A percentile compares a stretch with the other conserved stretches of the same genome.
Conservation (phyloP, 2,113 vertebrate genomes). For the Nannospalax galili region DNA sequence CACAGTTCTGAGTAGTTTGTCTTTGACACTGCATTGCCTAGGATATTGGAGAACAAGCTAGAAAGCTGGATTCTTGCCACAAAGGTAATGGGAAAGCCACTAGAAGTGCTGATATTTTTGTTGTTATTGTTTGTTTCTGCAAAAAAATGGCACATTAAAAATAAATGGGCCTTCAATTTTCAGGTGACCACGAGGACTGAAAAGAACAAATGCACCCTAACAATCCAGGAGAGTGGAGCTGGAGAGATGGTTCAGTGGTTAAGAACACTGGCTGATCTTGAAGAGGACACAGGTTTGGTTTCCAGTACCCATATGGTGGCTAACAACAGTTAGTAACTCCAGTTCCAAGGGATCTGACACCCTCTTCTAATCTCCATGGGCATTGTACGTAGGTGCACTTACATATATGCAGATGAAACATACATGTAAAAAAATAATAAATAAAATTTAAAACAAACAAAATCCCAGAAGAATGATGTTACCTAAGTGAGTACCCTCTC, state of each 20-base stretch:
- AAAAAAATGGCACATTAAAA: slow-evolving; percentile 30
- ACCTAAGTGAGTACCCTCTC: not conserved
- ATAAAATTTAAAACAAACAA: no score
- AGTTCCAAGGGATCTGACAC: no score
- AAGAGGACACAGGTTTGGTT: no score
- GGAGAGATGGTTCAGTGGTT: no score
- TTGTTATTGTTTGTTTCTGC: not conserved
- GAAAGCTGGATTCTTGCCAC: slow-evolving; percentile 48
- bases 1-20: not conserved
- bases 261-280: no score
- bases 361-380: no score
- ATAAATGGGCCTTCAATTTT: slow-evolving; percentile 12
- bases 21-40: not conserved
- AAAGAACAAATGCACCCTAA: not conserved
- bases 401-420: no score
- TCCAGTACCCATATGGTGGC: no score
- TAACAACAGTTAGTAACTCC: no score
- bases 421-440: no score
- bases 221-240: not conserved
- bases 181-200: not conserved
- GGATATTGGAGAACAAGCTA: not conserved
- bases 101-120: not conserved
- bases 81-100: not conserved
- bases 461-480: not conserved
- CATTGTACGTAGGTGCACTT: no score